Conservation (phyloP, 1,140 invertebrate species). For the Drosophila pseudoananassae region DNA sequence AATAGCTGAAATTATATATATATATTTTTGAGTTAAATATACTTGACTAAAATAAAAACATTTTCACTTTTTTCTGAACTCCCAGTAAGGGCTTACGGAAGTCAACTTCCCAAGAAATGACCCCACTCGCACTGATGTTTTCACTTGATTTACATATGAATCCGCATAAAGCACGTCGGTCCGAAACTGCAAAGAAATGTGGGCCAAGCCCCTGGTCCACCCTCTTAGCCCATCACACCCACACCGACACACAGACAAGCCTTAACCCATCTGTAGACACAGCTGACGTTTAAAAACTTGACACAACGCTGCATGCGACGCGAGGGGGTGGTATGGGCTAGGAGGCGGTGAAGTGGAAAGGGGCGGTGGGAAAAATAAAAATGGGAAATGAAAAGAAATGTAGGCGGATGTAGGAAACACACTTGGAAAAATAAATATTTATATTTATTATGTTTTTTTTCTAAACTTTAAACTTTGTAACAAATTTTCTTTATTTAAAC, state of each 20-base stretch:
- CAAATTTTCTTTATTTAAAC: too few relatives aligned
- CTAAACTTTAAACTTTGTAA: too few relatives aligned
- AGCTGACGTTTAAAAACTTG: conserved; percentile 71
- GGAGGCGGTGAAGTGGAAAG: neutral
- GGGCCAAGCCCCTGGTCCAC: conserved; percentile 50
- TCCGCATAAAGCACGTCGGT: conserved; percentile 61
- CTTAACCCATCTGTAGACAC: conserved; percentile 38
- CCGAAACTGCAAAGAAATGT: conserved; percentile 62
- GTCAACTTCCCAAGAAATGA: conserved; percentile 15
- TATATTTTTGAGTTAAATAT: too few relatives aligned
- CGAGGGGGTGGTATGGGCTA: conserved; percentile 3
- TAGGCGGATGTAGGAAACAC: conserved; percentile 50
- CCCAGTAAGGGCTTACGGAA: conserved; percentile 25
- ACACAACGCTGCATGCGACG: conserved; percentile 58
- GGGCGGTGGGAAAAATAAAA: conserved; percentile 24
- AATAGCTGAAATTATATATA: too few relatives aligned
- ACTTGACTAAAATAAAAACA: too few relatives aligned
- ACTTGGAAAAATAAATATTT: conserved; percentile 1
- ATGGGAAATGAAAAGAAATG: conserved; percentile 57
- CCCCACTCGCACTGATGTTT: conserved; percentile 45
- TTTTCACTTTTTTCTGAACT: neutral
- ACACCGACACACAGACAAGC: neutral
- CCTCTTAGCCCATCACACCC: conserved; percentile 21
- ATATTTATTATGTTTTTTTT: neutral
- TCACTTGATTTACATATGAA: conserved; percentile 73